phyloP scores from a whole-genome alignment of 2,888 invertebrate genomes.

The Chelonus formosanus region DNA sequence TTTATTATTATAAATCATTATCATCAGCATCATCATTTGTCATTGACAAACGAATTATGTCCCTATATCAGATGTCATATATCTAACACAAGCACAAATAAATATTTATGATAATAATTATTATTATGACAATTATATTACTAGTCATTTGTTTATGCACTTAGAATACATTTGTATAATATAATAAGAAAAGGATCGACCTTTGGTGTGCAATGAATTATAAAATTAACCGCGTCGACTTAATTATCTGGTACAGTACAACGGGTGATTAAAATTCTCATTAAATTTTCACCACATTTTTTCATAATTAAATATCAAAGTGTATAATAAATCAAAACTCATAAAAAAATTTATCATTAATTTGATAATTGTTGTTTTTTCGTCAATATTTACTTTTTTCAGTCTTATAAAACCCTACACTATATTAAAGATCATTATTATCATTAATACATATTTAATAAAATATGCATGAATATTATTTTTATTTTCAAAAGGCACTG shows the following conservation, averaged over 20 bases:
- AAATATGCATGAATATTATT: conserved; percentile 11
- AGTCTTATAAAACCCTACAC: conserved; percentile 45
- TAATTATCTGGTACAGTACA: neutral
- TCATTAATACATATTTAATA: too few relatives aligned
- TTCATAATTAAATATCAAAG: neutral
- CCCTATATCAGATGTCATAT: too few relatives aligned
- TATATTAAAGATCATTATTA: conserved; percentile 10
- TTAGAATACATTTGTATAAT: conserved; percentile 24
- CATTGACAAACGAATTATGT: too few relatives aligned
- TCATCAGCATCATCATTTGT: too few relatives aligned
- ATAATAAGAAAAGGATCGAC: conserved; percentile 42
- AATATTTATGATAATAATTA: conserved; percentile 46
- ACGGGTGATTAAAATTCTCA: conserved; percentile 4
- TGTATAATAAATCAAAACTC: neutral
- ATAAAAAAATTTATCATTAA: conserved; percentile 23
- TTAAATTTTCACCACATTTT: neutral
- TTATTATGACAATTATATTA: conserved; percentile 47
- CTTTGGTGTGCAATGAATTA: conserved; percentile 47
- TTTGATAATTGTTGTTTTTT: conserved; percentile 28
- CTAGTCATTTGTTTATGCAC: conserved; percentile 43
- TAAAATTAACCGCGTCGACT: conserved; percentile 23
- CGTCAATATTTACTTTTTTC: conserved; percentile 44
- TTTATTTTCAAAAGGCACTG: neutral
- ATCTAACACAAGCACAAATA: conserved; percentile 45
- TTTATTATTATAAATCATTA: neutral